phyloP scores from a whole-genome alignment of 1,140 invertebrate genomes.

The Halictus rubicundus region DNA sequence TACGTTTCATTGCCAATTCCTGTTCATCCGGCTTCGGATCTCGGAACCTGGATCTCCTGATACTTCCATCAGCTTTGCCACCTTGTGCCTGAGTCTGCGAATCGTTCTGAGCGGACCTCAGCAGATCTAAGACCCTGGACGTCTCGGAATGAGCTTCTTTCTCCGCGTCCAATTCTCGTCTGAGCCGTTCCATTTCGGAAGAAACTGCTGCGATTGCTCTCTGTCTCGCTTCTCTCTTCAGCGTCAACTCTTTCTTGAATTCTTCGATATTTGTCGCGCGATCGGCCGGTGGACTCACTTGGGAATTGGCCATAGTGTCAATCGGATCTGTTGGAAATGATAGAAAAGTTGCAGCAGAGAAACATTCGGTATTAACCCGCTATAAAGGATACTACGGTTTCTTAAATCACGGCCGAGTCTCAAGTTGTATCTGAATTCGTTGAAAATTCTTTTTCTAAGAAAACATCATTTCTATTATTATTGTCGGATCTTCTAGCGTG shows the following conservation, averaged over 20 bases:
- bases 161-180: slow-evolving; percentile 75
- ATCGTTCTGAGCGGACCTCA: slow-evolving; percentile 65
- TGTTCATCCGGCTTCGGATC: slow-evolving; percentile 52
- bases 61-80: slow-evolving; percentile 23
- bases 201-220: slow-evolving; percentile 77
- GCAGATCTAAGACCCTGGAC: slow-evolving; percentile 68
- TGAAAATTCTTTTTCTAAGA: too few relatives aligned
- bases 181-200: slow-evolving; percentile 77
- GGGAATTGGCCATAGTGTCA: slow-evolving; percentile 21
- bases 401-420: too few relatives aligned
- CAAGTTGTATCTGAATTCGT: too few relatives aligned
- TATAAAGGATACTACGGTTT: too few relatives aligned
- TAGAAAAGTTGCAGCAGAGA: not conserved
- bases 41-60: slow-evolving; percentile 34
- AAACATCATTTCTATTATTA: too few relatives aligned
- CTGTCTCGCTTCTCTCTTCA: slow-evolving; percentile 77
- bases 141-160: slow-evolving; percentile 78
- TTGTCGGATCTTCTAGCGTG: too few relatives aligned
- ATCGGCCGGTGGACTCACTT: slow-evolving; percentile 5
- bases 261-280: slow-evolving; percentile 65
- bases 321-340: slow-evolving; percentile 3
- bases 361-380: too few relatives aligned
- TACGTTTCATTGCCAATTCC: slow-evolving; percentile 41
- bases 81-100: slow-evolving; percentile 37
- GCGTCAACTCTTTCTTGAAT: slow-evolving; percentile 75